These are phyloP conservation scores for Platysternon megacephalum DNA, from an alignment of 2,113 vertebrate genomes.

Conservation along the genomic window DNA sequence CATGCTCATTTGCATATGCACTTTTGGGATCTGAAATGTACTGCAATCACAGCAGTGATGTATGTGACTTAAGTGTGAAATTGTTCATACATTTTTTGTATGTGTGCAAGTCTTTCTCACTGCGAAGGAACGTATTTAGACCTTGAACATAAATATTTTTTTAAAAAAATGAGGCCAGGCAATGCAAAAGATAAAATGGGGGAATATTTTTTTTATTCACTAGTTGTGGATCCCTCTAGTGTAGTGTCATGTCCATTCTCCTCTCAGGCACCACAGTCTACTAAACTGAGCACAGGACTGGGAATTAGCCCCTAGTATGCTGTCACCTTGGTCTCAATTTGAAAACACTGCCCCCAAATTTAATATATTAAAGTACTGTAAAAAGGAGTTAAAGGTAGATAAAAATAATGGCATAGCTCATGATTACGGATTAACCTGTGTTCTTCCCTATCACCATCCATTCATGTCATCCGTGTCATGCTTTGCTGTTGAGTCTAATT, in stretches of 20 bases:
- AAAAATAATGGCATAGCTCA: background rate
- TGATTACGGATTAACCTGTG: background rate
- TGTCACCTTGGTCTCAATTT: rapidly evolving
- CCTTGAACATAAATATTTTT: background rate
- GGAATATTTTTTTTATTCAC: background rate
- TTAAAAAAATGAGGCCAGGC: background rate
- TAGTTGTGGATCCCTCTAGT: background rate
- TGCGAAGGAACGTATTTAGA: background rate
- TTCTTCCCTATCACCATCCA: background rate
- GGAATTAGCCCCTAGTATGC: rapidly evolving
- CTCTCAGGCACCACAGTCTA: background rate
- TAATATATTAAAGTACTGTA: background rate
- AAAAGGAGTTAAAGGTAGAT: rapidly evolving
- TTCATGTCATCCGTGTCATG: background rate
- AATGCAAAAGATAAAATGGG: background rate
- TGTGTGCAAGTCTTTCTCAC: background rate
- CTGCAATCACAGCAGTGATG: background rate
- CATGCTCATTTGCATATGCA: background rate
- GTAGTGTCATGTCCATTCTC: background rate
- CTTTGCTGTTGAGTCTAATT: background rate
- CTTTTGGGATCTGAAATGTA: background rate
- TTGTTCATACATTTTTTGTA: background rate
- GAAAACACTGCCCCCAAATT: rapidly evolving
- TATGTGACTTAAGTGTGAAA: background rate
- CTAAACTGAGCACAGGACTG: rapidly evolving